Percentiles rank a stretch among this genome's conserved stretches.
phyloP scores from a whole-genome alignment of 2,888 invertebrate species.

The Camptogramma bilineatum region DNA sequence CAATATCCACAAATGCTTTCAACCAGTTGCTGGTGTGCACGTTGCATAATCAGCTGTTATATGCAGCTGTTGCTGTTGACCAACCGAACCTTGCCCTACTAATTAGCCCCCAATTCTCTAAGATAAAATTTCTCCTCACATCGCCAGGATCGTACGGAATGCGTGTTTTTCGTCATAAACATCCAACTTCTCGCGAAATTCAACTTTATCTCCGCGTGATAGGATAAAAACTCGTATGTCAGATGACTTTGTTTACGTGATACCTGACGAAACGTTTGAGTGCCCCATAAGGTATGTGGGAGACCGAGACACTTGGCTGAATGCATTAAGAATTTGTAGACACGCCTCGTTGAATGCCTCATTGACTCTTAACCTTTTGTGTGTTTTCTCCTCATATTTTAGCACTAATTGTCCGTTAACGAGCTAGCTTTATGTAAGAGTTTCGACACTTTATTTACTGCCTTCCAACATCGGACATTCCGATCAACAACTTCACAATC shows the following conservation, averaged over 20 bases:
- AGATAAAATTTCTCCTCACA: constrained; percentile 54
- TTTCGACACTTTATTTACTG: constrained; percentile 35
- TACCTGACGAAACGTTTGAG: constrained; percentile 66
- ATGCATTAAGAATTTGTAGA: constrained; percentile 52
- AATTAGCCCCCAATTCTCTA: constrained; percentile 65
- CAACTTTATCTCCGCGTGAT: constrained; percentile 41
- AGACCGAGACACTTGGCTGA: constrained; percentile 52
- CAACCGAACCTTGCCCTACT: constrained; percentile 59
- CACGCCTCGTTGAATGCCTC: constrained; percentile 45
- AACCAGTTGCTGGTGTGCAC: constrained; percentile 34
- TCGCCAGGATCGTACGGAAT: constrained; percentile 56
- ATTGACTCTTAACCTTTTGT: constrained; percentile 45
- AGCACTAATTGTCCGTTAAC: constrained; percentile 41
- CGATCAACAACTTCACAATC: constrained; percentile 2
- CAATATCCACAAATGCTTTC: constrained; percentile 35
- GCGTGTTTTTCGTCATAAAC: constrained; percentile 57
- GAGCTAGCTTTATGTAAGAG: constrained; percentile 31
- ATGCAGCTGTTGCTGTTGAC: constrained; percentile 42
- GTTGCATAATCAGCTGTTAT: constrained; percentile 35
- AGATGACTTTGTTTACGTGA: constrained; percentile 65
- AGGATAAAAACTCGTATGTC: constrained; percentile 48
- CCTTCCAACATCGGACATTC: constrained; percentile 6
- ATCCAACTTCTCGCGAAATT: constrained; percentile 34
- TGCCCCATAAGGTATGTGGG: constrained; percentile 69
- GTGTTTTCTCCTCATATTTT: constrained; percentile 46